Evolutionary conservation across 2,113 vertebrate species (phyloP).

Genomic region (Archilochus colubris): DNA sequence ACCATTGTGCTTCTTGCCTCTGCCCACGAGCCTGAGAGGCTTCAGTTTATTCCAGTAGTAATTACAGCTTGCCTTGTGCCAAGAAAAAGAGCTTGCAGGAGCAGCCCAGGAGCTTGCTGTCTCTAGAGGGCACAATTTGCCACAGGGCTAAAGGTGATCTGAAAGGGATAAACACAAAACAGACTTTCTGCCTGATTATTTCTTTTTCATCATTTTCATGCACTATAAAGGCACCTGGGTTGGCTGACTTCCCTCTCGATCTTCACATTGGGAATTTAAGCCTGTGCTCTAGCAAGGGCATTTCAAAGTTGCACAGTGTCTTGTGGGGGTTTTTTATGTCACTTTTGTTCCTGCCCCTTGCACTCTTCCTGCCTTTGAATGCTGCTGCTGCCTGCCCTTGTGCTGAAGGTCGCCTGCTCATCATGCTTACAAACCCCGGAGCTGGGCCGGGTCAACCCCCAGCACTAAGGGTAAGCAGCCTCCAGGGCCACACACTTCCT

Average conservation of each 20-base stretch:
- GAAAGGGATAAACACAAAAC: neutral
- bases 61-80: neutral
- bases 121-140: neutral
- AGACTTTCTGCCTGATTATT: neutral
- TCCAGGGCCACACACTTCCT: neutral
- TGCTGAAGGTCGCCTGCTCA: slow-evolving; percentile 2
- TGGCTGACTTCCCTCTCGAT: neutral
- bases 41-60: neutral
- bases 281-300: neutral
- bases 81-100: neutral
- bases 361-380: neutral
- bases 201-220: neutral
- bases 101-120: neutral
- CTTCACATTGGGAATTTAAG: neutral
- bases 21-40: neutral
- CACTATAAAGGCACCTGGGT: neutral
- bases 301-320: neutral
- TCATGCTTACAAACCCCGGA: neutral
- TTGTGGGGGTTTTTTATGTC: too few relatives aligned
- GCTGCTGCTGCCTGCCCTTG: slow-evolving; percentile 28
- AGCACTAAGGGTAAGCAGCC: neutral
- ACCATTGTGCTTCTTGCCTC: neutral
- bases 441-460: rapidly evolving
- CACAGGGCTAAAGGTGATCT: neutral
- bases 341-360: neutral